Conservation (phyloP, 2,888 invertebrate species). For the Melinaea marsaeus region DNA sequence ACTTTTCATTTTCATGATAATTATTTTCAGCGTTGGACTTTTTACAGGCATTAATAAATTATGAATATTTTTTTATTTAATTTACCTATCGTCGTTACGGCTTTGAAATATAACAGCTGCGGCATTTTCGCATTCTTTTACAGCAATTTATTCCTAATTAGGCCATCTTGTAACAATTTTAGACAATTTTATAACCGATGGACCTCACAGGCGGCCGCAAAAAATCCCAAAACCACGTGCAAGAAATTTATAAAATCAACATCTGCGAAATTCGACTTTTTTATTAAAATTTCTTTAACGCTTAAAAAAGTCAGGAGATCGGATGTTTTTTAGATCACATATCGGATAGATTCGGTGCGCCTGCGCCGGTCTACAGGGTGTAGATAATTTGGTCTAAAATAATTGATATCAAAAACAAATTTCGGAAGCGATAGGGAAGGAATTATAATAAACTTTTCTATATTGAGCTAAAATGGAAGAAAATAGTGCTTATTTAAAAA, state of each 20-base stretch:
- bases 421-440: too few species aligned
- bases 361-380: conserved; percentile 38
- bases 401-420: too few species aligned
- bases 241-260: conserved; percentile 75
- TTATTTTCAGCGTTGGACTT: too few species aligned
- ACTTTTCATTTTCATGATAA: too few species aligned
- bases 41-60: too few species aligned
- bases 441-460: too few species aligned
- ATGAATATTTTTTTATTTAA: too few species aligned
- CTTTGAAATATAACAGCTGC: conserved; percentile 40
- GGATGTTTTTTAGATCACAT: conserved; percentile 64
- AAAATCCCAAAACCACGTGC: conserved; percentile 62
- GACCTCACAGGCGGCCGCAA: conserved; percentile 50
- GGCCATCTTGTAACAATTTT: conserved; percentile 47
- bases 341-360: conserved; percentile 57
- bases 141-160: conserved; percentile 57
- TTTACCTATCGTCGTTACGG: background rate
- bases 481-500: too few species aligned
- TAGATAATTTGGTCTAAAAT: conserved; percentile 7
- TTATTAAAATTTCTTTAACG: conserved; percentile 62
- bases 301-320: conserved; percentile 49
- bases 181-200: conserved; percentile 49
- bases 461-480: too few species aligned
- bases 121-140: conserved; percentile 40
- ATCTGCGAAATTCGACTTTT: conserved; percentile 74